A percentile compares a stretch with the other conserved stretches of the same genome.
These are phyloP conservation scores for Chrysogorgia sp. DNA, from an alignment of 92 coral and sea anemone species.

Conservation along the genomic window DNA sequence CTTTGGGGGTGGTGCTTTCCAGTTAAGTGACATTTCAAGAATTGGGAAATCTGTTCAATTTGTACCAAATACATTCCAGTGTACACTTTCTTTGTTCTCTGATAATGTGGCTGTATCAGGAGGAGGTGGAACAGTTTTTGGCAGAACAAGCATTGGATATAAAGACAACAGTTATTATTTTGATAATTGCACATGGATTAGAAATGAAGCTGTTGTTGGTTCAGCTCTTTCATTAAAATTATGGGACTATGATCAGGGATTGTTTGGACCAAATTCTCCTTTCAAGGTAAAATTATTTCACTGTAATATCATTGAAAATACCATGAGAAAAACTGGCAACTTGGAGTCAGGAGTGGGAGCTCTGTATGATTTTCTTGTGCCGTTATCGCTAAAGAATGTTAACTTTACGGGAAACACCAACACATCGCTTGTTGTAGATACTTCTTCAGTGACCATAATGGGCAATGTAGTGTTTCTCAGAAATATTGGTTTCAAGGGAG, in stretches of 20 bases:
- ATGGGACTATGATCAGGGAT: conserved; percentile 44
- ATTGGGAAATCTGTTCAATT: conserved; percentile 4
- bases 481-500: conserved; percentile 78
- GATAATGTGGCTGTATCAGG: conserved; percentile 67
- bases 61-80: conserved; percentile 52
- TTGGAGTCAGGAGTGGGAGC: conserved; percentile 16
- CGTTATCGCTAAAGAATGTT: conserved; percentile 23
- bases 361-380: conserved; percentile 45
- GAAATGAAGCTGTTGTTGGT: conserved; percentile 49
- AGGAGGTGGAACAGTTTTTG: conserved; percentile 74
- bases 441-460: conserved; percentile 65
- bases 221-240: conserved; percentile 50
- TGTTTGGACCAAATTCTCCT: conserved; percentile 44
- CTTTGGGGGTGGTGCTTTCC: conserved; percentile 61
- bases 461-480: conserved; percentile 54
- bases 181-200: conserved; percentile 45
- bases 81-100: conserved; percentile 52
- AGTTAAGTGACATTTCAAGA: conserved; percentile 36
- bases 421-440: conserved; percentile 76
- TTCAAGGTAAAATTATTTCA: conserved; percentile 20
- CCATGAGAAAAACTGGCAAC: background rate
- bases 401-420: conserved; percentile 62
- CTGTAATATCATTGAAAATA: conserved; percentile 20
- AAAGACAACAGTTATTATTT: conserved; percentile 39
- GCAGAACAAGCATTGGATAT: conserved; percentile 34